Conservation (phyloP, 2,888 invertebrate genomes). For the Eugnorisma glareosa region DNA sequence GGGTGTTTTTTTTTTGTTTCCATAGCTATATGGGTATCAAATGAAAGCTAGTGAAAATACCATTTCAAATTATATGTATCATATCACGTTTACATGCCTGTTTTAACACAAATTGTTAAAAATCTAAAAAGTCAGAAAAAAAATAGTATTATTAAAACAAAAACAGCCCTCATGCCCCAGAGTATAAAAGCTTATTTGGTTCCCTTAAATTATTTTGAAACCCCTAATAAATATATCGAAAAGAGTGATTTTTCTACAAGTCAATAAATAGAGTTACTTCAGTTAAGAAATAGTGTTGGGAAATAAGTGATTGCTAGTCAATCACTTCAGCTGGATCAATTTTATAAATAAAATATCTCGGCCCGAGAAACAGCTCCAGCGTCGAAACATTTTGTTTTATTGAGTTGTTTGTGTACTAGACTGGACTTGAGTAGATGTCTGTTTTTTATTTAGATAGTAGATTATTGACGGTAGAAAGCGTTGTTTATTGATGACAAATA, state of each 20-base stretch:
- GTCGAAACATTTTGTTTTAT: constrained; percentile 45
- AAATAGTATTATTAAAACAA: too few relatives aligned
- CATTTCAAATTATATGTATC: too few relatives aligned
- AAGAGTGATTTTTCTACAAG: background rate
- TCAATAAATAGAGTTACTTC: constrained; percentile 16
- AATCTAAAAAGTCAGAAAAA: too few relatives aligned
- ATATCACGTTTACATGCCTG: too few relatives aligned
- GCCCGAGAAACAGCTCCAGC: constrained; percentile 16
- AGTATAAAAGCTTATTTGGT: too few relatives aligned
- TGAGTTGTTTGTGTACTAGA: constrained; percentile 6
- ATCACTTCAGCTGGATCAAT: constrained; percentile 49
- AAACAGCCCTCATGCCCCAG: too few relatives aligned
- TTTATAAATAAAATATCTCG: constrained; percentile 59
- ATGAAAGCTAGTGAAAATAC: too few relatives aligned
- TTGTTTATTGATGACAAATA: background rate
- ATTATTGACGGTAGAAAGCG: background rate
- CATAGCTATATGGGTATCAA: too few relatives aligned
- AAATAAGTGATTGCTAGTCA: constrained; percentile 52
- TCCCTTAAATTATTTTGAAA: too few relatives aligned
- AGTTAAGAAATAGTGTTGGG: constrained; percentile 30
- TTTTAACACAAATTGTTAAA: too few relatives aligned
- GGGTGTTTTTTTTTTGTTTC: too few relatives aligned
- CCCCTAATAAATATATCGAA: too few relatives aligned
- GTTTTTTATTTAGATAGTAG: constrained; percentile 17
- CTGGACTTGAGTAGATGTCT: background rate